These are phyloP conservation scores for Ferdinandea cuprea DNA, from an alignment of 2,888 invertebrate genomes.

Conservation along the genomic window DNA sequence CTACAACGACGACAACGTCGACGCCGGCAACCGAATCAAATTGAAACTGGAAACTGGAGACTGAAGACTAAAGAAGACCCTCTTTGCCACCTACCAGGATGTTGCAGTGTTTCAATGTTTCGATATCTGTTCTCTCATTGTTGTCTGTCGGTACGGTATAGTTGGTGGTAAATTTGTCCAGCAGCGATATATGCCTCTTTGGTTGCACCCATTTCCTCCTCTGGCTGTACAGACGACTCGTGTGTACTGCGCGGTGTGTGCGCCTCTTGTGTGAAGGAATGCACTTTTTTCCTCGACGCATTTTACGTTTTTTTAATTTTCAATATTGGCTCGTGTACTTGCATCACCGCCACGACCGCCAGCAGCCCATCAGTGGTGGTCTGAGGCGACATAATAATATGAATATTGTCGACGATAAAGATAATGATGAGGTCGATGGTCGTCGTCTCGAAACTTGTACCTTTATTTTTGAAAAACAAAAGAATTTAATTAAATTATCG, in stretches of 20 bases:
- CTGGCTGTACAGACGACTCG: constrained; percentile 23
- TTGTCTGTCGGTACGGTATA: constrained; percentile 46
- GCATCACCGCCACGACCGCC: neutral
- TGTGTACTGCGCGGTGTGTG: neutral
- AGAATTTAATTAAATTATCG: constrained; percentile 72
- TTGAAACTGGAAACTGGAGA: constrained; percentile 68
- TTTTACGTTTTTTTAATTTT: constrained; percentile 61
- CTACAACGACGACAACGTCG: constrained; percentile 10
- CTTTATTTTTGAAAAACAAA: constrained; percentile 39
- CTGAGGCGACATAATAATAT: constrained; percentile 52
- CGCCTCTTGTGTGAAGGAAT: constrained; percentile 5
- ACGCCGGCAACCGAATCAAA: constrained; percentile 64
- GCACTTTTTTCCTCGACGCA: constrained; percentile 47
- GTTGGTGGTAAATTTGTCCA: constrained; percentile 57
- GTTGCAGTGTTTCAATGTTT: constrained; percentile 48
- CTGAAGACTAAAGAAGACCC: constrained; percentile 43
- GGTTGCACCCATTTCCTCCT: constrained; percentile 64
- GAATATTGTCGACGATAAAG: constrained; percentile 21
- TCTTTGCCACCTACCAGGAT: constrained; percentile 70
- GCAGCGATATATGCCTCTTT: constrained; percentile 50
- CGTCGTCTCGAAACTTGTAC: neutral
- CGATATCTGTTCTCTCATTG: constrained; percentile 65
- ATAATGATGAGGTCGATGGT: neutral
- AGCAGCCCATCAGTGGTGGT: constrained; percentile 29
- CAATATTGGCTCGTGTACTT: constrained; percentile 52